Percentiles rank a stretch among this genome's conserved stretches.
Evolutionary conservation across 2,797 vertebrate species (phyloP).

Genomic region (Rhynchonycteris naso): DNA sequence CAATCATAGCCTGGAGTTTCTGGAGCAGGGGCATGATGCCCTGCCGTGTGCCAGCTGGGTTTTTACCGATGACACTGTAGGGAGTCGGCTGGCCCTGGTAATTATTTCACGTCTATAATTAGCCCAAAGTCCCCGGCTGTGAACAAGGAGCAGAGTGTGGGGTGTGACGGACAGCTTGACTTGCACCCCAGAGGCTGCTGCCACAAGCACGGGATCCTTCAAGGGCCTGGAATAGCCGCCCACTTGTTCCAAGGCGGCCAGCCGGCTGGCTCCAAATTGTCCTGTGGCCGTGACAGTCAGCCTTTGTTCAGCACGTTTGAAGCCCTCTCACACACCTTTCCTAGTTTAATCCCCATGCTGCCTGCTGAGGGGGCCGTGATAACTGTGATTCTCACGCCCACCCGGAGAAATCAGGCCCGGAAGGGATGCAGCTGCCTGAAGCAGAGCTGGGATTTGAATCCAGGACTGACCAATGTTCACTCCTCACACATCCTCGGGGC

Average conservation of each 20-base stretch:
- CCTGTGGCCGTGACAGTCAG: accelerated
- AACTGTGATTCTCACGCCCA: accelerated
- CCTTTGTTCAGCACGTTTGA: accelerated
- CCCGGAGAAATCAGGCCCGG: accelerated
- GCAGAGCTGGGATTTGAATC: neutral
- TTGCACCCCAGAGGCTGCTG: neutral
- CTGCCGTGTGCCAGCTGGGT: accelerated
- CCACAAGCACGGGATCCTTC: accelerated
- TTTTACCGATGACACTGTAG: accelerated
- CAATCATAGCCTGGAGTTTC: neutral
- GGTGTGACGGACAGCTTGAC: no score
- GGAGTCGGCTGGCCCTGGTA: neutral
- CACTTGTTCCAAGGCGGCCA: accelerated
- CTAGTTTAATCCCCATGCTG: accelerated
- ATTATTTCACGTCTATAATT: neutral
- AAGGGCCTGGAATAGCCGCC: accelerated
- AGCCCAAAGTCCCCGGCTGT: neutral
- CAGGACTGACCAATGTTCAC: accelerated
- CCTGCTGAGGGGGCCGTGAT: accelerated
- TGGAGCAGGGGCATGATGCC: accelerated
- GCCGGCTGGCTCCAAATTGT: neutral
- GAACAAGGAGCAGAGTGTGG: neutral
- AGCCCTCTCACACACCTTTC: neutral
- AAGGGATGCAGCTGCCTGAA: neutral
- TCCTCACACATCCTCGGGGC: accelerated